These are phyloP conservation scores for Ophion obscuratus DNA, from an alignment of 2,888 invertebrate species.

Conservation along the genomic window DNA sequence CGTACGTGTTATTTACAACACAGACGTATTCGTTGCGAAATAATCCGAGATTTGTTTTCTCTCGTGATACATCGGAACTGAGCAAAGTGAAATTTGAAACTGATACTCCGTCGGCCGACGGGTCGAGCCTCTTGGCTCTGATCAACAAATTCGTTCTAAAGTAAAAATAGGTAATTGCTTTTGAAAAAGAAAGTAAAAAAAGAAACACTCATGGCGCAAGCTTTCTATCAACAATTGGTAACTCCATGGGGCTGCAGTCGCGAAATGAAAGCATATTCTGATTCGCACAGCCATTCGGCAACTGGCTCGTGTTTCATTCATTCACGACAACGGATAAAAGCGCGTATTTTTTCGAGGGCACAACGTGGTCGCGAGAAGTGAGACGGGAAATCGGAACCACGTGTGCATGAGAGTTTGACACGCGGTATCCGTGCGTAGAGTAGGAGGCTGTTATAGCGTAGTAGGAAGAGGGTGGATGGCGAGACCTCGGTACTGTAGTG, in stretches of 20 bases:
- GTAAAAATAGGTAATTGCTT: too few relatives aligned
- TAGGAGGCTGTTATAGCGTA: conserved; percentile 71
- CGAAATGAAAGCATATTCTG: not conserved
- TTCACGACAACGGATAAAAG: conserved; percentile 54
- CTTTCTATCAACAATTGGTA: not conserved
- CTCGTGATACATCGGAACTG: not conserved
- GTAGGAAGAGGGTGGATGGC: conserved; percentile 68
- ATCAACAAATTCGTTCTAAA: not conserved
- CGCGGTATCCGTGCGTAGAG: conserved; percentile 82
- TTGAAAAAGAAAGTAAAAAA: not conserved
- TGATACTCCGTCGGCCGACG: conserved; percentile 88
- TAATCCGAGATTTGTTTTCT: not conserved
- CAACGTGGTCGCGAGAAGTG: conserved; percentile 59
- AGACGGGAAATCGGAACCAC: conserved; percentile 78
- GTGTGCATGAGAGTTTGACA: conserved; percentile 81
- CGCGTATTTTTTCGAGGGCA: conserved; percentile 63
- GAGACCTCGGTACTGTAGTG: conserved; percentile 60
- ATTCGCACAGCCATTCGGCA: not conserved
- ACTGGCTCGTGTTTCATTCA: conserved; percentile 43
- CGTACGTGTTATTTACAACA: conserved; percentile 1
- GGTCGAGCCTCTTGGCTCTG: not conserved
- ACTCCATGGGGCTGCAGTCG: not conserved
- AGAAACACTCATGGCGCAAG: not conserved
- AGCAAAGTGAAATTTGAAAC: not conserved
- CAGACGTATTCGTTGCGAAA: not conserved